Conservation (phyloP, 2,113 vertebrate genomes). For the Solenodon paradoxus region DNA sequence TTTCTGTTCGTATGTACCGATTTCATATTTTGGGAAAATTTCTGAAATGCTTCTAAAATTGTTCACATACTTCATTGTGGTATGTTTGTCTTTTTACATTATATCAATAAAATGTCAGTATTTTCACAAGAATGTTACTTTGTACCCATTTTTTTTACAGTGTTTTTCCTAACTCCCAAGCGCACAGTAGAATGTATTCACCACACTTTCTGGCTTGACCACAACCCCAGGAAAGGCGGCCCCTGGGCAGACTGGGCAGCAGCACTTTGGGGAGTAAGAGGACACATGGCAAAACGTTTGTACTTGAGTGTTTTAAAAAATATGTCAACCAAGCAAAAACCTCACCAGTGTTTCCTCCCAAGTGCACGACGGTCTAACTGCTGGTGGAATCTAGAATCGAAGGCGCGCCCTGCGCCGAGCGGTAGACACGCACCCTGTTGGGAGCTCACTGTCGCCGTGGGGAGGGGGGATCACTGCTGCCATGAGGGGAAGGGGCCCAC, state of each 20-base stretch:
- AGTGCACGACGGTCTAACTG: too few relatives aligned
- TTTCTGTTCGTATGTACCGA: background rate
- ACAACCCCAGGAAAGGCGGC: background rate
- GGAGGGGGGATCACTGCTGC: too few relatives aligned
- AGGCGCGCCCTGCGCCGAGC: too few relatives aligned
- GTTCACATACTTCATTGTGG: background rate
- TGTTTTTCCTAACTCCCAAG: background rate
- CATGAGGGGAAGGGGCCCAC: too few relatives aligned
- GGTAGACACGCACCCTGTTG: too few relatives aligned
- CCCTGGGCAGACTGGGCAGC: background rate
- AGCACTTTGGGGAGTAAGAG: fast-evolving
- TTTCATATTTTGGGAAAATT: background rate
- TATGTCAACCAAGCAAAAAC: background rate
- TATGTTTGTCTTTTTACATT: background rate
- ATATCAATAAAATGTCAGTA: constrained; percentile 51
- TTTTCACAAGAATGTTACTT: background rate
- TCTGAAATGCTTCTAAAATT: constrained; percentile 23
- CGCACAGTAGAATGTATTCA: background rate
- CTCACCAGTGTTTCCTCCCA: background rate
- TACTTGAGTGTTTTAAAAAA: background rate
- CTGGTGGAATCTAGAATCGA: too few relatives aligned
- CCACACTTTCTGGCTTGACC: background rate
- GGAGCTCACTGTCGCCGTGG: too few relatives aligned
- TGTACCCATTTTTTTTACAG: background rate
- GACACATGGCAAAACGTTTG: background rate